Conservation (phyloP, 2,113 vertebrate species). For the Gopherus evgoodei region DNA sequence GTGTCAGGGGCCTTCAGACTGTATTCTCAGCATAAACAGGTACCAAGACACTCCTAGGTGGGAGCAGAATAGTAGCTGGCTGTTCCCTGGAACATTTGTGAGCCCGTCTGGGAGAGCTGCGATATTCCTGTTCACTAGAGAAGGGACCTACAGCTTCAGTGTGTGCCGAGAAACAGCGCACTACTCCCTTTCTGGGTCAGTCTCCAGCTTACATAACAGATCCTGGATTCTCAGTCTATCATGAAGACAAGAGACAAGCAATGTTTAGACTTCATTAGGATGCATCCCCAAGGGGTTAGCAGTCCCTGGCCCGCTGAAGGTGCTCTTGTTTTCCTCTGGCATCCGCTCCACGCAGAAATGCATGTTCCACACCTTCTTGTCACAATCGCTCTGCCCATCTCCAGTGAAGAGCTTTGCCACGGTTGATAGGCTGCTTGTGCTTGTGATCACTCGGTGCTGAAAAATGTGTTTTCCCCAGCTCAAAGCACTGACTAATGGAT, state of each 20-base stretch:
- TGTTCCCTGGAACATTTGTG: background rate
- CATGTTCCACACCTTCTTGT: background rate
- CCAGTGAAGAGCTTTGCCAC: accelerated
- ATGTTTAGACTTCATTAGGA: background rate
- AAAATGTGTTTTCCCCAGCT: background rate
- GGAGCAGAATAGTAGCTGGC: background rate
- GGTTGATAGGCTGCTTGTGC: accelerated
- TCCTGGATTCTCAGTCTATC: background rate
- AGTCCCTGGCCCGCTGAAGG: background rate
- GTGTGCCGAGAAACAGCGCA: background rate
- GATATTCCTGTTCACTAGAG: background rate
- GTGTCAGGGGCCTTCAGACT: background rate
- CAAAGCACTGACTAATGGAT: background rate
- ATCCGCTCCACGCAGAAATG: background rate
- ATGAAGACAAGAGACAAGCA: background rate
- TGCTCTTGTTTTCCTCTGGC: background rate
- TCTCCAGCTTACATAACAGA: background rate
- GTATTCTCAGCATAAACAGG: background rate
- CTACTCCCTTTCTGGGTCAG: background rate
- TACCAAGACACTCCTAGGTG: background rate
- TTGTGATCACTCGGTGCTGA: background rate
- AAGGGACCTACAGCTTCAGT: background rate
- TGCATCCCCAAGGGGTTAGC: background rate
- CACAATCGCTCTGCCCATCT: background rate
- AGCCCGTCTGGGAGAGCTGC: background rate